A percentile compares a stretch with the other conserved stretches of the same genome.
Evolutionary conservation across 2,113 vertebrate species (phyloP).

Genomic region (Sarotherodon lohbergeri): DNA sequence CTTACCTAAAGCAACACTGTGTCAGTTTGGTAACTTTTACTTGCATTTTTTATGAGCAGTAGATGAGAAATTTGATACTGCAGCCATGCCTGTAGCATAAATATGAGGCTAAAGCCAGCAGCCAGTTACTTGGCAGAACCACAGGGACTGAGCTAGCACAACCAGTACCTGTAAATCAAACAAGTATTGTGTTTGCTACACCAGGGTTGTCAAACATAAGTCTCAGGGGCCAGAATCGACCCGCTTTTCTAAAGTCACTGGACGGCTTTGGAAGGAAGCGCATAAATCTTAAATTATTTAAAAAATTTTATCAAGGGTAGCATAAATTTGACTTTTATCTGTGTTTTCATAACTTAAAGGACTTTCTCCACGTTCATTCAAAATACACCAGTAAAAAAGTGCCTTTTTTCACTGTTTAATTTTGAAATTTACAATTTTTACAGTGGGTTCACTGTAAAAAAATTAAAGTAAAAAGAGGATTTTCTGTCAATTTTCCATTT

Average conservation of each 20-base stretch:
- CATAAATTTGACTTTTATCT: neutral
- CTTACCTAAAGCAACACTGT: neutral
- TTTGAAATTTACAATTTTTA: neutral
- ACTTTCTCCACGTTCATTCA: fast-evolving
- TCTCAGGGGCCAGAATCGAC: neutral
- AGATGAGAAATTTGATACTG: neutral
- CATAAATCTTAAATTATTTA: neutral
- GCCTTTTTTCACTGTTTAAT: neutral
- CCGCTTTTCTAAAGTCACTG: neutral
- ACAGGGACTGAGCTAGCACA: neutral
- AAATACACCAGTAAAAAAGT: neutral
- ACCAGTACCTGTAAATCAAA: neutral
- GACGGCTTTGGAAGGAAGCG: fast-evolving
- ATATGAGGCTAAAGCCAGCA: neutral
- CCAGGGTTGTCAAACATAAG: neutral
- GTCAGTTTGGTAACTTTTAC: neutral
- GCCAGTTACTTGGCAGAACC: neutral
- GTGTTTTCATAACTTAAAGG: neutral
- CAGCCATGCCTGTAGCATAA: neutral
- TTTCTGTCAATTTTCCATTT: neutral
- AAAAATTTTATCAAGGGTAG: neutral
- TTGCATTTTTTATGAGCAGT: neutral
- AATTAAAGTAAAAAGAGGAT: neutral
- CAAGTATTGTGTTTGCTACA: neutral
- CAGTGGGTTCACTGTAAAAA: no score